phyloP scores from a whole-genome alignment of 2,888 invertebrate species.

The Leucozona laternaria region DNA sequence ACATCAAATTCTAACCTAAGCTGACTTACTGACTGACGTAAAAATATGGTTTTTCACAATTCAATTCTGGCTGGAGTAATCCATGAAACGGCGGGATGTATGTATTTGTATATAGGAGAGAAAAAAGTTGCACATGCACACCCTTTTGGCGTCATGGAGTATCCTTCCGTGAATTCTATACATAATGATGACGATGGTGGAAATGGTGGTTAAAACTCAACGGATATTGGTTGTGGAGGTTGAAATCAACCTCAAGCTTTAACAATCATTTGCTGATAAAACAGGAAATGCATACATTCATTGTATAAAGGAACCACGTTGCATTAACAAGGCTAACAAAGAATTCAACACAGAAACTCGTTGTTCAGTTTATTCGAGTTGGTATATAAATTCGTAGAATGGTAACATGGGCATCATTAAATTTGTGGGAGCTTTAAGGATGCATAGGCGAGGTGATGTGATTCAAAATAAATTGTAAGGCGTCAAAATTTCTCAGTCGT shows the following conservation, averaged over 20 bases:
- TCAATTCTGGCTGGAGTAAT: conserved; percentile 24
- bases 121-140: conserved; percentile 9
- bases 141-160: background rate
- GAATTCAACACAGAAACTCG: background rate
- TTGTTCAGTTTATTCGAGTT: background rate
- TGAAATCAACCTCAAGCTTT: conserved; percentile 33
- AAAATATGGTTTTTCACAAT: conserved; percentile 42
- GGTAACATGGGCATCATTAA: background rate
- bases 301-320: background rate
- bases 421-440: background rate
- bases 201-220: conserved; percentile 25
- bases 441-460: background rate
- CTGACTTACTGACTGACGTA: conserved; percentile 18
- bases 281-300: background rate
- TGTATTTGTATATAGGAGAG: background rate
- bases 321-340: conserved; percentile 6
- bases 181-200: conserved; percentile 6
- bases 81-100: background rate
- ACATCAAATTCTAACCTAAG: conserved; percentile 18
- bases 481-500: too few relatives aligned
- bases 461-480: too few relatives aligned
- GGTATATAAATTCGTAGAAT: background rate
- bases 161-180: background rate
- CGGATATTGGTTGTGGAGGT: conserved; percentile 30
- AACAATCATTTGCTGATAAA: conserved; percentile 20